Conservation (phyloP, 2,797 vertebrate species). For the Galago senegalensis region DNA sequence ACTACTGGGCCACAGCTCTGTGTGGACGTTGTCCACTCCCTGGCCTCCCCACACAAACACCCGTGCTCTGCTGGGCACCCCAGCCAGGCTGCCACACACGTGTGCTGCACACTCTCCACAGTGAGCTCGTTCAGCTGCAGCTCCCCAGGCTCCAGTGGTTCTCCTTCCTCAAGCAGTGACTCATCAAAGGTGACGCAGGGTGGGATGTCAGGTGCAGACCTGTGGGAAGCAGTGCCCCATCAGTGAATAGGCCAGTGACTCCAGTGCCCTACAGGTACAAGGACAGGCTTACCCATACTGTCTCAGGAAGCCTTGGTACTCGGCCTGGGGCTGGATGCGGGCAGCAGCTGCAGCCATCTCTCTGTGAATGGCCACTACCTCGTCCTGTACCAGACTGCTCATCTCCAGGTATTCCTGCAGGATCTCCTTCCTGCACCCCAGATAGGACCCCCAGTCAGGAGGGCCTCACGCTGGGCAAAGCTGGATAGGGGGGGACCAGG, state of each 20-base stretch:
- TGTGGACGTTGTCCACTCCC: accelerated
- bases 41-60: not conserved
- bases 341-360: slow-evolving; percentile 92
- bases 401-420: slow-evolving; percentile 95
- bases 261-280: accelerated
- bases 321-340: slow-evolving; percentile 91
- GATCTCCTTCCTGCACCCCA: slow-evolving; percentile 93
- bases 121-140: slow-evolving; percentile 96
- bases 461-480: accelerated
- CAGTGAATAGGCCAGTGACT: not conserved
- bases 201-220: slow-evolving; percentile 91
- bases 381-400: slow-evolving; percentile 95
- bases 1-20: accelerated
- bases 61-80: accelerated
- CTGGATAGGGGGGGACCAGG: not conserved
- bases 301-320: slow-evolving; percentile 95
- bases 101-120: slow-evolving; percentile 95
- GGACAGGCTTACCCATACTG: slow-evolving; percentile 91
- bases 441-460: not conserved
- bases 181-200: slow-evolving; percentile 92
- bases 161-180: slow-evolving; percentile 93
- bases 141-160: slow-evolving; percentile 90
- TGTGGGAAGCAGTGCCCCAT: not conserved
- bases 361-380: slow-evolving; percentile 92
- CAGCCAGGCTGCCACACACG: slow-evolving; percentile 86